Evolutionary conservation across 2,888 invertebrate species (phyloP).

Genomic region (Julus scanicus): DNA sequence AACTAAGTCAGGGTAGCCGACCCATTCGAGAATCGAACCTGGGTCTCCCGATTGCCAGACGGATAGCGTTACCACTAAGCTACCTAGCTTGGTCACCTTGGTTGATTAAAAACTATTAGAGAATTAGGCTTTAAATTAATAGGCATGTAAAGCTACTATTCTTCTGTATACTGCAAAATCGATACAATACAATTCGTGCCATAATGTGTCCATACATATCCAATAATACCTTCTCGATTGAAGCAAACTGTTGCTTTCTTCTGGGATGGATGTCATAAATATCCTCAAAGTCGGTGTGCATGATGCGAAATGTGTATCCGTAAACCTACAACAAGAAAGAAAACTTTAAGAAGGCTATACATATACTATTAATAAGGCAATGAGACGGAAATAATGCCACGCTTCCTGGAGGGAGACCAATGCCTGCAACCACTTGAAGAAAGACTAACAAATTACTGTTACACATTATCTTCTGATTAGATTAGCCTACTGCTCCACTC

Average conservation of each 20-base stretch:
- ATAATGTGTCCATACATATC: background rate
- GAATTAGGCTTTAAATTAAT: no score
- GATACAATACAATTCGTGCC: background rate
- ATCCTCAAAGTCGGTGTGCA: no score
- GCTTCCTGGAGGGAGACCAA: background rate
- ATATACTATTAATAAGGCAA: background rate
- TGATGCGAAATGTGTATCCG: background rate
- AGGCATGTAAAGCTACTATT: no score
- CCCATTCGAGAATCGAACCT: no score
- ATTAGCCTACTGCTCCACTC: conserved; percentile 21
- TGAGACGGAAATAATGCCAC: background rate
- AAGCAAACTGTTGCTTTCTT: background rate
- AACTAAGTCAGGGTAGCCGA: no score
- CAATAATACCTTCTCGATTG: background rate
- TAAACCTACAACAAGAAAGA: background rate
- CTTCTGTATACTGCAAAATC: background rate
- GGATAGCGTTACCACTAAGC: no score
- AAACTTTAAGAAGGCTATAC: background rate
- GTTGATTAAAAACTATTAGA: no score
- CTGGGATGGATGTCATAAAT: background rate
- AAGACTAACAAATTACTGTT: background rate
- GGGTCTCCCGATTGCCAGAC: no score
- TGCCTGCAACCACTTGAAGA: background rate
- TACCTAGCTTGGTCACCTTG: no score
- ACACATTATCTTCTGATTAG: conserved; percentile 21